A percentile compares a stretch with the other conserved stretches of the same genome.
phyloP scores from a whole-genome alignment of 2,797 vertebrate species.

The Sebastes jordani region DNA sequence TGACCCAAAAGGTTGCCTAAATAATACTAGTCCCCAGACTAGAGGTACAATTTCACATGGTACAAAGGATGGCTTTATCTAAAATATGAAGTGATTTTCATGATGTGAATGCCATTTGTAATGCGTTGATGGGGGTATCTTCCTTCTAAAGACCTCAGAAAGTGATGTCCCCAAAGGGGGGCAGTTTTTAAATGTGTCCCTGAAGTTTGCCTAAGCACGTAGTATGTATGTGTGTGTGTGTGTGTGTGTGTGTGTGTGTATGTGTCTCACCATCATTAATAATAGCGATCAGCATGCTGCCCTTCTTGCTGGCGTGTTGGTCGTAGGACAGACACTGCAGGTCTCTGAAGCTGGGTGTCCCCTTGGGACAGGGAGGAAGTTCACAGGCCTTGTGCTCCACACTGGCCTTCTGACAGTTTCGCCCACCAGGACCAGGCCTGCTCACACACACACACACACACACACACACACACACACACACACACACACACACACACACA shows the following conservation, averaged over 20 bases:
- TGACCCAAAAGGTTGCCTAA: neutral
- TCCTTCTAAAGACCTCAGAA: neutral
- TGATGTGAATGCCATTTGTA: neutral
- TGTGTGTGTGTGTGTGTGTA: neutral
- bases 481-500: no score
- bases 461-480: neutral
- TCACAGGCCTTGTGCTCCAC: conserved; percentile 96
- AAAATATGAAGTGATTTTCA: neutral
- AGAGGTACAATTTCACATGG: neutral
- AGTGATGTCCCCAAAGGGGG: neutral
- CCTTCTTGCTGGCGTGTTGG: conserved; percentile 86
- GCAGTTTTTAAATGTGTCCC: neutral
- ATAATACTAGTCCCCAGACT: neutral
- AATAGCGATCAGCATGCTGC: conserved; percentile 85
- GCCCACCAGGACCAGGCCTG: conserved; percentile 92
- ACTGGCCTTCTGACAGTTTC: conserved; percentile 86
- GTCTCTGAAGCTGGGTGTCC: conserved; percentile 91
- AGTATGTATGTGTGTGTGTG: neutral
- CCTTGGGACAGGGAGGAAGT: conserved; percentile 89
- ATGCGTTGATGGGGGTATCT: neutral
- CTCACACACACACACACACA: neutral
- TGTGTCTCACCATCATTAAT: conserved; percentile 88
- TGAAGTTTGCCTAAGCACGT: neutral
- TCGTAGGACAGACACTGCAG: conserved; percentile 93
- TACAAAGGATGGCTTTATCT: neutral